Base-by-base conservation (phyloP, 2,797 vertebrate species). In the Rhynchotus rufescens region DNA sequence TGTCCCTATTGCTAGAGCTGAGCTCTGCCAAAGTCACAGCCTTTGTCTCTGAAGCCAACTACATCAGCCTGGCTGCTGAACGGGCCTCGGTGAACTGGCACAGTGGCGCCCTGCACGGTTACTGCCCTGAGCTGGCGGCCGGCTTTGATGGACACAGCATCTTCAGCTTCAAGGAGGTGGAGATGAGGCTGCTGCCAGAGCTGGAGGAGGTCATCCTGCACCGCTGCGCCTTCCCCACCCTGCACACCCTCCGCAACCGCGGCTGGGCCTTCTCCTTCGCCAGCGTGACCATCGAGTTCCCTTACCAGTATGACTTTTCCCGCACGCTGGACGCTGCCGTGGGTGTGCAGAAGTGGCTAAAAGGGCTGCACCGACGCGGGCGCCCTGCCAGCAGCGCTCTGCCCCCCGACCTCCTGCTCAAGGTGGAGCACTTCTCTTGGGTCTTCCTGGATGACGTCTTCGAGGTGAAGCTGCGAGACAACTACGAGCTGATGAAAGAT, bases 401-500 rank as follows among this genome's bases (percentile, higher is more conserved):
- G 51, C 99, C 99, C 17, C 99, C 99, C 0, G 99, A 99, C 94
- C 96, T 99, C 4, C 96, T 99, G 19, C 96, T 99, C 74, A 98
- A 98, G 89, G 97, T 99, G 80, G 98, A 98, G 22, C 98, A 99
- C 94, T 99, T 99, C 96, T 99, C 99, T 2, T 99, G 99, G 72
- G 97, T 99, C 92, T 99, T 99, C 97, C 97, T 99, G 96, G 99
- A 99, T 1, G 99, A 99, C 1, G 66, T 99, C 56, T 99, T 99
- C 5, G 99, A 99, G 96, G 99, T 99, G 91, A 99, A 99, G 94
- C 97, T 99, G 85, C 98, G 99, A 19, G 99, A 99, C 97, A 99
- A 99, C 96, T 99, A 99, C 0, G 99, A 99, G 97, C 97, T 99
- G 79, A 99, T 99, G 99, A 99, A 99, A 95, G 99, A 99, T 1